Evolutionary conservation across 2,888 invertebrate genomes (phyloP).

Genomic region (Odontothrips loti): DNA sequence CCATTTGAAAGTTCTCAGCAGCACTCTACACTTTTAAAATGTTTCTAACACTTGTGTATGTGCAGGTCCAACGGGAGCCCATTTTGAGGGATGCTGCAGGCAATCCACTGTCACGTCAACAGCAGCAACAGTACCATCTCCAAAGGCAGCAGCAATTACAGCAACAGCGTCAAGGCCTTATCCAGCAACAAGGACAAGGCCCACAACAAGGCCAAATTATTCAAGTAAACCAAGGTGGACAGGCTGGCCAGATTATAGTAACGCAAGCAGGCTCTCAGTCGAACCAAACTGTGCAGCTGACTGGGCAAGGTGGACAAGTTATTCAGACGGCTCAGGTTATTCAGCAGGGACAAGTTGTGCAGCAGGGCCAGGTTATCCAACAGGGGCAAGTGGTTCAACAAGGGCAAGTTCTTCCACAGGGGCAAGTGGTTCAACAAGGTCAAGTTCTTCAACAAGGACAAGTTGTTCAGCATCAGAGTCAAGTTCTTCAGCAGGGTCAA

Average conservation of each 20-base stretch:
- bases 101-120: conserved; percentile 43
- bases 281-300: conserved; percentile 40
- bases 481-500: conserved; percentile 41
- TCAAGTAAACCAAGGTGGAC: conserved; percentile 36
- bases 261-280: conserved; percentile 42
- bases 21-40: too few species aligned
- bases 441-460: conserved; percentile 40
- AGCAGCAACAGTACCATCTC: conserved; percentile 44
- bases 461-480: conserved; percentile 38
- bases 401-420: conserved; percentile 39
- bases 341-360: conserved; percentile 37
- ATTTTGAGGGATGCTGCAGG: background rate
- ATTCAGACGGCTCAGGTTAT: conserved; percentile 36
- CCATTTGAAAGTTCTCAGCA: too few species aligned
- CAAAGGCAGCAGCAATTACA: conserved; percentile 51
- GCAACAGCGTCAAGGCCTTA: conserved; percentile 47
- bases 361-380: conserved; percentile 37
- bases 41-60: too few species aligned
- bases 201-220: conserved; percentile 44
- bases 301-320: background rate
- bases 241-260: conserved; percentile 37
- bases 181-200: conserved; percentile 37
- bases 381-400: conserved; percentile 38
- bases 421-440: conserved; percentile 41
- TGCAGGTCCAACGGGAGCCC: conserved; percentile 40